Evolutionary conservation across 1,140 invertebrate species (phyloP).

Genomic region (Leptinotarsa texana): DNA sequence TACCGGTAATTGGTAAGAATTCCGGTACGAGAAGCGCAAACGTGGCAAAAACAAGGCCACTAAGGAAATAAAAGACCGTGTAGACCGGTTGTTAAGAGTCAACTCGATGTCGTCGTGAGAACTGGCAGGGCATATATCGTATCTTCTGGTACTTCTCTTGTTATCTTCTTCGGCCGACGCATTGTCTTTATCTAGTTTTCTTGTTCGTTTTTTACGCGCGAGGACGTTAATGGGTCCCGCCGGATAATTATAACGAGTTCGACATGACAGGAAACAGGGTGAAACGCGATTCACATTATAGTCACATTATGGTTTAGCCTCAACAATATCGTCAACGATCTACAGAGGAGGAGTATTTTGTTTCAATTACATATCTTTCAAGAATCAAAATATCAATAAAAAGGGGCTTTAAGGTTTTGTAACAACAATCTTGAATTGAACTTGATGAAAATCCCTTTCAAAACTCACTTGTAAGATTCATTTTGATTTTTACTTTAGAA

Average conservation of each 20-base stretch:
- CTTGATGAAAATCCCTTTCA: no score
- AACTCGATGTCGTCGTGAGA: slow-evolving; percentile 37
- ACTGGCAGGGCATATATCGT: slow-evolving; percentile 13
- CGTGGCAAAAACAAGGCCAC: slow-evolving; percentile 39
- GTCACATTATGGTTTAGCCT: no score
- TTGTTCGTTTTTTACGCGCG: slow-evolving; percentile 23
- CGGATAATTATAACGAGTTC: slow-evolving; percentile 34
- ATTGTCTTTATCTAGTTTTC: slow-evolving; percentile 35
- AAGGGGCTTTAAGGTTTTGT: no score
- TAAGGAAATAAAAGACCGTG: slow-evolving; percentile 39
- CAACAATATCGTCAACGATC: no score
- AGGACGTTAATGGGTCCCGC: slow-evolving; percentile 20
- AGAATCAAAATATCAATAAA: no score
- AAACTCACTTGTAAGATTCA: no score
- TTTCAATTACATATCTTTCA: no score
- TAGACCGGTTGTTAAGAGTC: slow-evolving; percentile 37
- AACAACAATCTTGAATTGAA: no score
- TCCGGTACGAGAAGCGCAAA: slow-evolving; percentile 40
- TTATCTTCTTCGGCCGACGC: slow-evolving; percentile 19
- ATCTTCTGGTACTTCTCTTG: not conserved
- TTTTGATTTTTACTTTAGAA: no score
- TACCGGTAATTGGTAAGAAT: slow-evolving; percentile 43
- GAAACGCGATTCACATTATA: not conserved
- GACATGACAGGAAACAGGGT: slow-evolving; percentile 1
- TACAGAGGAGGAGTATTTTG: no score